A percentile compares a stretch with the other conserved stretches of the same genome.
These are phyloP conservation scores for Bos indicus DNA, from an alignment of 2,113 vertebrate genomes.

Conservation along the genomic window DNA sequence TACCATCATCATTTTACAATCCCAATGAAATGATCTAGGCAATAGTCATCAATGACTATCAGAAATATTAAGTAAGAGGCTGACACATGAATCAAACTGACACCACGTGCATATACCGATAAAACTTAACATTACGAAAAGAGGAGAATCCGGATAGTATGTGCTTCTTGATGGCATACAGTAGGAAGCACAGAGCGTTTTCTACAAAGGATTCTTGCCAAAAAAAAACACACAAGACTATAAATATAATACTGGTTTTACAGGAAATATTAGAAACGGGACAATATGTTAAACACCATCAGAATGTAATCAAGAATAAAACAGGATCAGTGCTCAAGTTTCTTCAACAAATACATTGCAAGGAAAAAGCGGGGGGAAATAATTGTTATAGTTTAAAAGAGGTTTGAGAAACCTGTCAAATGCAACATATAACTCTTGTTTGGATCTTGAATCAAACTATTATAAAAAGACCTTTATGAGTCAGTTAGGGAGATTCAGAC, in stretches of 20 bases:
- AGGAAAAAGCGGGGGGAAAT: not conserved
- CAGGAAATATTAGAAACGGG: not conserved
- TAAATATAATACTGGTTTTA: not conserved
- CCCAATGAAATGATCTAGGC: not conserved
- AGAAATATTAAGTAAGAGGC: not conserved
- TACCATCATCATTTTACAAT: not conserved
- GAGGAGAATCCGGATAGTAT: not conserved
- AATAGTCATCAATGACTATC: not conserved
- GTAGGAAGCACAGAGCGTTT: not conserved
- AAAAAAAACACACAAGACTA: not conserved
- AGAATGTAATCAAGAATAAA: not conserved
- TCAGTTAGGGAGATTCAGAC: not conserved
- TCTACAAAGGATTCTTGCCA: not conserved
- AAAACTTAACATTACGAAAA: not conserved
- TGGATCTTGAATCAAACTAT: not conserved
- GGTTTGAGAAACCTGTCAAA: not conserved
- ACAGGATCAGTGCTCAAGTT: not conserved
- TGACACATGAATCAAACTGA: not conserved
- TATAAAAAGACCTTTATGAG: not conserved
- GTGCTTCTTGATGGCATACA: not conserved
- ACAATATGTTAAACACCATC: not conserved
- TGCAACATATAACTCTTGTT: not conserved
- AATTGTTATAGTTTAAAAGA: not conserved
- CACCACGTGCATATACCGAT: not conserved
- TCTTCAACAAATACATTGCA: not conserved